A percentile compares a stretch with the other conserved stretches of the same genome.
Conservation (phyloP, 2,888 invertebrate genomes). For the Pyrgus malvae region DNA sequence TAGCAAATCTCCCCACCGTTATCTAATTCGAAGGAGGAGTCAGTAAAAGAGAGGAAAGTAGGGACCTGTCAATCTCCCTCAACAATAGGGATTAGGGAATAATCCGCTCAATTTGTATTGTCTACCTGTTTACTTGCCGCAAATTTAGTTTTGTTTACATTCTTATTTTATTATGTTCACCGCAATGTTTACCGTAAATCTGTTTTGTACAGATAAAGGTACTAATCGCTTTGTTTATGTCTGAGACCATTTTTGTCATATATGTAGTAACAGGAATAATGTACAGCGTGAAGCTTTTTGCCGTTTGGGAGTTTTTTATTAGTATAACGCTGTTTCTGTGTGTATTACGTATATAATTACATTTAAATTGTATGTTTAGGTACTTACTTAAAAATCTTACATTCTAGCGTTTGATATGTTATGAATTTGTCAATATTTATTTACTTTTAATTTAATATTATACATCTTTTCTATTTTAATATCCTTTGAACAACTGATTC, state of each 20-base stretch:
- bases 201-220: not conserved
- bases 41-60: constrained; percentile 34
- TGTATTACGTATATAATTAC: no score
- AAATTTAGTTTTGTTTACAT: constrained; percentile 10
- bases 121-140: not conserved
- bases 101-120: not conserved
- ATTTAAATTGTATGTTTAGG: no score
- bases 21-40: constrained; percentile 51
- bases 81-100: constrained; percentile 42
- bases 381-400: no score
- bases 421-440: no score
- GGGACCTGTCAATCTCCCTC: constrained; percentile 60
- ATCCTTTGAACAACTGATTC: no score
- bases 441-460: no score
- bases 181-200: constrained; percentile 11
- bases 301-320: no score
- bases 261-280: no score
- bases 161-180: constrained; percentile 6
- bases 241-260: not conserved
- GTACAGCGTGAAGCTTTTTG: no score
- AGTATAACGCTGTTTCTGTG: no score
- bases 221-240: constrained; percentile 57
- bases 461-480: no score
- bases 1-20: not conserved
- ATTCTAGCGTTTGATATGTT: no score